Evolutionary conservation across 1,140 invertebrate genomes (phyloP), one percentile per base, ranked within the genome.

Genomic region (Drosophila albomicans): DNA sequence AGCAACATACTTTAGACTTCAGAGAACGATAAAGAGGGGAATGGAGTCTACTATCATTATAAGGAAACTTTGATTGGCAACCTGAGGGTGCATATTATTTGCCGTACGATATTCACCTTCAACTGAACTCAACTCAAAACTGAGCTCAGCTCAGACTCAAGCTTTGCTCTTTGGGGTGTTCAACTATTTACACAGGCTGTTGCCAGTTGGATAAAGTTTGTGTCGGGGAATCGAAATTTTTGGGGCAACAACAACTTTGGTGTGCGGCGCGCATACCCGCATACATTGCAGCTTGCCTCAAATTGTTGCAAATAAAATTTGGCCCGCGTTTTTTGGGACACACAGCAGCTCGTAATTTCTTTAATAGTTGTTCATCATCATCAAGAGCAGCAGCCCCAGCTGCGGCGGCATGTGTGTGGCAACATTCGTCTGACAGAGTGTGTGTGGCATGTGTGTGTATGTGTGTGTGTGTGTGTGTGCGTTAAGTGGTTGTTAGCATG

Each of bases 401-500:
- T 38, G 35, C 10, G 35, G 35, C 35, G 32, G 35, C 1, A 1
- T 49, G 6, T 49, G 48, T 49, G 46, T 49, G 8, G 35, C 7
- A 20, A 3, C 20, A 20, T 20, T 2, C 8, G 15, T 49, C 8
- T 49, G 20, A 1, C 20, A 20, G 20, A 3, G 46, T 51, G 49
- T 65, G 48, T 59, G 25, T 10, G 41, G 54, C 1, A 4, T 41
- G 41, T 16, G 49, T 63, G 58, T 45, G 79, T 16, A n/a, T n/a
- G 13, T 41, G 46, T 16, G 48, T 63, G 58, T 45, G 79, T 16
- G 15, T 57, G 46, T 72, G 78, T 81, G 69, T 67, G 68, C 59
- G 65, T 71, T 89, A 89, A 88, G 78, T 89, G 85, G 78, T 88
- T 88, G 84, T 89, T 88, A 80, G 84, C 81, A 84, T 88, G 81